phyloP scores from a whole-genome alignment of 2,113 vertebrate genomes.

The Geococcyx californianus region DNA sequence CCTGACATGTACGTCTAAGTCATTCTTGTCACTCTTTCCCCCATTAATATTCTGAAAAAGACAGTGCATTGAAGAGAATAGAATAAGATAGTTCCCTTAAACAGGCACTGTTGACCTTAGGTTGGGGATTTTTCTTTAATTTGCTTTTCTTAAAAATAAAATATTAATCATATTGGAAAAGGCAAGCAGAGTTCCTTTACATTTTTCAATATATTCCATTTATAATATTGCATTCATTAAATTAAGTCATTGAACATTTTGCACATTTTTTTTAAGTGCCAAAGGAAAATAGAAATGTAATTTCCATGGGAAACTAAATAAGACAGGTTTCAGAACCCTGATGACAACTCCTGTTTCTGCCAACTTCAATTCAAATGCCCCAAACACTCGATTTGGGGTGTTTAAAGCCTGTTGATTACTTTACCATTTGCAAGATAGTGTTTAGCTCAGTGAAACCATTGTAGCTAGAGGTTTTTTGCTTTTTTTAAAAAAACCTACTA shows the following conservation, averaged over 20 bases:
- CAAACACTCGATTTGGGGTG: constrained; percentile 49
- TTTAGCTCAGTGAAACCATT: constrained; percentile 41
- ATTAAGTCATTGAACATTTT: constrained; percentile 77
- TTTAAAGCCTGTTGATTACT: constrained; percentile 59
- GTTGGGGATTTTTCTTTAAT: constrained; percentile 88
- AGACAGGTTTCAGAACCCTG: constrained; percentile 62
- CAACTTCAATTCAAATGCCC: constrained; percentile 48
- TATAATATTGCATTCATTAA: constrained; percentile 81
- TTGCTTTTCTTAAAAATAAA: constrained; percentile 95
- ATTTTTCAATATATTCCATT: constrained; percentile 80
- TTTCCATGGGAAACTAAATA: constrained; percentile 69
- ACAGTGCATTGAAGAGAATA: constrained; percentile 81
- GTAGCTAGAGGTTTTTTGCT: background rate
- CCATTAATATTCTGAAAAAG: constrained; percentile 90
- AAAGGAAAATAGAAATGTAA: constrained; percentile 80
- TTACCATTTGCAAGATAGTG: background rate
- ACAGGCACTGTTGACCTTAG: constrained; percentile 90
- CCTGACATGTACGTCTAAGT: constrained; percentile 89
- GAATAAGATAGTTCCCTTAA: constrained; percentile 90
- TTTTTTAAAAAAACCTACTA: background rate
- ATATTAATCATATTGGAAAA: constrained; percentile 93
- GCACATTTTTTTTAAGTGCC: constrained; percentile 72
- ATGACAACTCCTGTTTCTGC: constrained; percentile 70
- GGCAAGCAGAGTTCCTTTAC: constrained; percentile 79
- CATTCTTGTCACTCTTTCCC: constrained; percentile 87